Conservation (phyloP, 2,888 invertebrate genomes). For the Ophion slaviceki region DNA sequence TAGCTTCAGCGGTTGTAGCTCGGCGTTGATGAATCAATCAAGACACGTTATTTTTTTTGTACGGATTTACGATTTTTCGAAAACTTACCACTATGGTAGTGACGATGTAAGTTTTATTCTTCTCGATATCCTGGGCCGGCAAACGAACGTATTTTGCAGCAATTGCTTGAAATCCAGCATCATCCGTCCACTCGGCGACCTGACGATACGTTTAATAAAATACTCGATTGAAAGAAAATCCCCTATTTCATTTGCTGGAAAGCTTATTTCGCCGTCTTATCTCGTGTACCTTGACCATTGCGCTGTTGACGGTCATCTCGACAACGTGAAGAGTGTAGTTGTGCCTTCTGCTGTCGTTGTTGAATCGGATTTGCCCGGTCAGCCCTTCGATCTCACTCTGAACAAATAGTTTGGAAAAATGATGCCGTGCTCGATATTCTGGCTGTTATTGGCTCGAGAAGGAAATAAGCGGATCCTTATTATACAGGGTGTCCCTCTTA, state of each 20-base stretch:
- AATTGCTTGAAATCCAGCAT: constrained; percentile 89
- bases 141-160: constrained; percentile 91
- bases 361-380: constrained; percentile 95
- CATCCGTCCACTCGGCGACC: constrained; percentile 95
- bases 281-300: constrained; percentile 91
- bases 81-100: constrained; percentile 90
- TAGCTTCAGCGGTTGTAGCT: no score
- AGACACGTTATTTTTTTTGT: no score
- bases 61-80: not conserved
- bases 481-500: no score
- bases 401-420: constrained; percentile 74
- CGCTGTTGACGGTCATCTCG: constrained; percentile 97
- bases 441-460: not conserved
- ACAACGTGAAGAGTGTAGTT: constrained; percentile 96
- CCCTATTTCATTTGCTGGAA: constrained; percentile 1
- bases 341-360: constrained; percentile 94
- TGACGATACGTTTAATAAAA: constrained; percentile 73
- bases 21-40: no score
- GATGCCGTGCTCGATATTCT: not conserved
- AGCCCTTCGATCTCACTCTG: constrained; percentile 96
- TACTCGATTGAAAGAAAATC: not conserved
- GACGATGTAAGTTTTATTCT: constrained; percentile 94
- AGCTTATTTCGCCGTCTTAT: constrained; percentile 8
- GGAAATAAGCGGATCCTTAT: not conserved
- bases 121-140: constrained; percentile 90